These are phyloP conservation scores for Eulithis prunata DNA, from an alignment of 2,888 invertebrate genomes.

Conservation along the genomic window DNA sequence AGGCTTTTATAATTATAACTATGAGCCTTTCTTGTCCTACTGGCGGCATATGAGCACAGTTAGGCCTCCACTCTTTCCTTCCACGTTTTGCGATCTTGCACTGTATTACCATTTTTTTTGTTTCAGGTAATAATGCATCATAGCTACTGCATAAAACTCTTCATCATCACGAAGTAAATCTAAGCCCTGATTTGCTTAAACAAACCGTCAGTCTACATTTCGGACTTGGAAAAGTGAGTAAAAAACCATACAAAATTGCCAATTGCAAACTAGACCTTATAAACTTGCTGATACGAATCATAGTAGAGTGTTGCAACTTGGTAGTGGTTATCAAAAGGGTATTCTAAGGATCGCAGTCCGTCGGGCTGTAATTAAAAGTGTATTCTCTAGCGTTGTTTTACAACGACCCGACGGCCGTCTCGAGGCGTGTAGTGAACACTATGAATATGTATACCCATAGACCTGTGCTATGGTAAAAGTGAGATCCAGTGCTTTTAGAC, in stretches of 20 bases:
- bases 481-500: constrained; percentile 53
- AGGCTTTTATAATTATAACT: too few species aligned
- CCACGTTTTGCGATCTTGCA: too few species aligned
- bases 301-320: constrained; percentile 46
- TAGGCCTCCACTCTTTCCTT: too few species aligned
- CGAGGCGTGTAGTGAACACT: constrained; percentile 56
- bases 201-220: constrained; percentile 38
- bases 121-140: constrained; percentile 50
- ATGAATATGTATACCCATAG: constrained; percentile 53
- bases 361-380: constrained; percentile 67
- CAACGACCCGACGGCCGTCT: constrained; percentile 58
- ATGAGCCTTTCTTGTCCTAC: too few species aligned
- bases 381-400: constrained; percentile 68
- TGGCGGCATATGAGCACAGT: too few species aligned
- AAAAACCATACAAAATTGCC: constrained; percentile 37
- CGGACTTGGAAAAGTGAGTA: constrained; percentile 38
- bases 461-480: constrained; percentile 46
- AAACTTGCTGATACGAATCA: constrained; percentile 43
- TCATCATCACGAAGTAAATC: constrained; percentile 23
- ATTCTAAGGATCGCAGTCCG: constrained; percentile 62
- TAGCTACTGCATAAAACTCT: constrained; percentile 10
- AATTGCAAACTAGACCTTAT: constrained; percentile 45
- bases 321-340: constrained; percentile 62
- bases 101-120: constrained; percentile 15
- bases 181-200: constrained; percentile 39